Evolutionary conservation across 2,888 invertebrate genomes (phyloP), one percentile per base, ranked within the genome.

Genomic region (Cerceris rybyensis): DNA sequence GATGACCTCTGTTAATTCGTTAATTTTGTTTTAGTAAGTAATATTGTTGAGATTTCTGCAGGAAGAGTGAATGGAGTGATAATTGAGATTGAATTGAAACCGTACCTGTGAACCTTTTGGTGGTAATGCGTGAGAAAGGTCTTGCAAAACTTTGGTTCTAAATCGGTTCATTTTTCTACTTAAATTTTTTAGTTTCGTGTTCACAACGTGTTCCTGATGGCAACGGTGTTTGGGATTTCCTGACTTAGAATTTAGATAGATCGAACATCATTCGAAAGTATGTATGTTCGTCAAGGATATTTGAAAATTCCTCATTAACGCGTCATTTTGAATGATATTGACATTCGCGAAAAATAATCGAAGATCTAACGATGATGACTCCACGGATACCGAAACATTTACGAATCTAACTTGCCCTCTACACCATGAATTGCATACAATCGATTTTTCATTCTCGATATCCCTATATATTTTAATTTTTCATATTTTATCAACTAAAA

Each of bases 181-280:
- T 11, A 17, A 49, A 17, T 49, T 43, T n/a, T 67, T 4, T 28
- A 28, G 28, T 28, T 28, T 28, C 28, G 28, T 4, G 28, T 28
- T 28, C 28, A 28, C 28, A 4, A 28, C n/a, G n/a, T n/a, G n/a
- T n/a, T 28, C 28, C 28, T 28, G 28, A 28, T 28, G 28, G 28
- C 28, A 46, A 46, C 1, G 11, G 9, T 59, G 7, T 39, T 46
- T 17, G 6, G 5, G 52, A 8, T 6, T 46, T 58, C 8, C 4
- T 1, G 7, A 82, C 75, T 80, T 69, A 11, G 11, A 80, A 85
- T 83, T 83, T 83, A 69, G 70, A 76, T 1, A 0, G 1, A 68
- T 50, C 5, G 8, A 54, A 39, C 17, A 28, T 69, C 57, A 58
- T 55, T 70, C 41, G 60, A 46, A 57, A 50, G 43, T 68, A 52